A percentile compares a stretch with the other conserved stretches of the same genome.
These are phyloP conservation scores for Siphlonurus alternatus DNA, from an alignment of 2,888 invertebrate genomes.

Conservation along the genomic window DNA sequence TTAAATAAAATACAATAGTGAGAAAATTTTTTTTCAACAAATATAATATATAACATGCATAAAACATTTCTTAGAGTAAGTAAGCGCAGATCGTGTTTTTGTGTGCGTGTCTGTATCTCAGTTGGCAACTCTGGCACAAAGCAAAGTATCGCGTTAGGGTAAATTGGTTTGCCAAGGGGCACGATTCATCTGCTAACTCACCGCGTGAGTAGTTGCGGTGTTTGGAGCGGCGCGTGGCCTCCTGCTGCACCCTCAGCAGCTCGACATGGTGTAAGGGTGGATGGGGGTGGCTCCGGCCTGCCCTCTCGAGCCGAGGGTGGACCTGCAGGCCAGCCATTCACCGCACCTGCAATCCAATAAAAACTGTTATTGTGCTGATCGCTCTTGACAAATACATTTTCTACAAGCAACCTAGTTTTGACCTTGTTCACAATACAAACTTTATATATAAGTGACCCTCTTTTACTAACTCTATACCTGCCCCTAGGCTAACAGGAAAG, in stretches of 20 bases:
- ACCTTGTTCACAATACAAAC: no score
- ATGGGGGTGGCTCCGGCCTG: not conserved
- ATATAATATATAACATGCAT: no score
- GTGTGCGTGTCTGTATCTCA: not conserved
- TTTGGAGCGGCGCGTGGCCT: not conserved
- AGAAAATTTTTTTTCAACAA: no score
- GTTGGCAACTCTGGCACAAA: not conserved
- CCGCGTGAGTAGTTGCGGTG: not conserved
- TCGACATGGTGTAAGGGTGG: not conserved
- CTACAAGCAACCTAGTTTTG: not conserved
- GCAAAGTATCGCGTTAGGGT: not conserved
- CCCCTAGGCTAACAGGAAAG: no score
- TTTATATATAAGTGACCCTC: no score
- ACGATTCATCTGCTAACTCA: not conserved
- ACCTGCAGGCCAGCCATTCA: not conserved
- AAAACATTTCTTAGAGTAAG: no score
- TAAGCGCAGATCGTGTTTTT: not conserved
- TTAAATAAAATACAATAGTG: no score
- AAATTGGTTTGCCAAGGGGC: not conserved
- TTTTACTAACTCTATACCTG: no score
- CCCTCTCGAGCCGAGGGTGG: not conserved
- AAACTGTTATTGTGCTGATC: not conserved
- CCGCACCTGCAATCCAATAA: not conserved
- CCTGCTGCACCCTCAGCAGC: not conserved
- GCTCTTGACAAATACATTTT: no score